Conservation (phyloP, 2,113 vertebrate genomes). For the Hippocampus abdominalis region DNA sequence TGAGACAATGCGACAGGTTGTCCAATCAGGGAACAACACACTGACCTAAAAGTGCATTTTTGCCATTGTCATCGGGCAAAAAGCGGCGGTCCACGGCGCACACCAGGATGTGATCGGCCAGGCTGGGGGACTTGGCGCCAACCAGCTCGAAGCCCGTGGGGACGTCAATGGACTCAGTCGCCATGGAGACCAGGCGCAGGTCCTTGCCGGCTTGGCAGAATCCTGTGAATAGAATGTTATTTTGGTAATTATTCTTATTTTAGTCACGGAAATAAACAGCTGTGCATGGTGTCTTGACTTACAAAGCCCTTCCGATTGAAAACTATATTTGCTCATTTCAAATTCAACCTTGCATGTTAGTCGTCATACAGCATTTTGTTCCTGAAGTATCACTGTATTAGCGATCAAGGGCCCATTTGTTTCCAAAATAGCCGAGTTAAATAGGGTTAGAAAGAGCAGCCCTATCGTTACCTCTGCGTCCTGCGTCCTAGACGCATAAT, state of each 20-base stretch:
- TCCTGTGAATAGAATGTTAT: conserved; percentile 67
- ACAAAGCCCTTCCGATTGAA: not conserved
- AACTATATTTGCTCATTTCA: not conserved
- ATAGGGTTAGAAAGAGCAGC: too few relatives aligned
- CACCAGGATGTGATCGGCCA: conserved; percentile 94
- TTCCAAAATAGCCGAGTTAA: too few relatives aligned
- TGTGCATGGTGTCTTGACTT: not conserved
- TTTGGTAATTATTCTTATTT: conserved; percentile 6
- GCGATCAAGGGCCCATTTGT: too few relatives aligned
- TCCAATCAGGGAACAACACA: conserved; percentile 7
- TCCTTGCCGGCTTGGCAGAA: conserved; percentile 99
- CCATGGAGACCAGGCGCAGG: conserved; percentile 89
- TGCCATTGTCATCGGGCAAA: conserved; percentile 95
- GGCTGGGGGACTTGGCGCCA: conserved; percentile 91
- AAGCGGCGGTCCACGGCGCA: conserved; percentile 96
- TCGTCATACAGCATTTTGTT: not conserved
- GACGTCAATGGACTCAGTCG: conserved; percentile 86
- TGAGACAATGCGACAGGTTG: not conserved
- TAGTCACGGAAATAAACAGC: conserved; percentile 11
- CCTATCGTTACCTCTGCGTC: too few relatives aligned
- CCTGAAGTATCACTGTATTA: not conserved
- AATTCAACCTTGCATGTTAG: too few relatives aligned
- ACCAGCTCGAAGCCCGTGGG: conserved; percentile 93
- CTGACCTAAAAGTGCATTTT: conserved; percentile 99
- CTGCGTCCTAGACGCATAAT: too few relatives aligned